A percentile compares a stretch with the other conserved stretches of the same genome.
Conservation (phyloP, 2,113 vertebrate species). For the Hassar affinis region DNA sequence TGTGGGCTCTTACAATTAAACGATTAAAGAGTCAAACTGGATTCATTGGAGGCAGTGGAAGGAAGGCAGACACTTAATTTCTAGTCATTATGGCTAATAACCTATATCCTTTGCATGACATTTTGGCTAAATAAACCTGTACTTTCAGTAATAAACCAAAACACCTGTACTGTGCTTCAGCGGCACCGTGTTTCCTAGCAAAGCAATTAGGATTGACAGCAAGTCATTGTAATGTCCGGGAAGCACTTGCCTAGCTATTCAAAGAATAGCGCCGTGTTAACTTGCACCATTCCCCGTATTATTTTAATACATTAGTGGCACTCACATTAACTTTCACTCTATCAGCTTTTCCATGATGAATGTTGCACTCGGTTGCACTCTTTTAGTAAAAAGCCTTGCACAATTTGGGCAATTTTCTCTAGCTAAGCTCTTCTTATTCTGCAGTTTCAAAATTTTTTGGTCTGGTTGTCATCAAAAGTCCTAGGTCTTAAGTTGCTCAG, state of each 20-base stretch:
- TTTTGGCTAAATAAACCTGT: constrained; percentile 12
- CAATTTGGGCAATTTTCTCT: background rate
- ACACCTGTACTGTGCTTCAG: background rate
- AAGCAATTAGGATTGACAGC: background rate
- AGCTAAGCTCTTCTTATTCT: background rate
- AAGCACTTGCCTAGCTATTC: background rate
- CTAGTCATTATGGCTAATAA: background rate
- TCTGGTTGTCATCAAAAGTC: no score
- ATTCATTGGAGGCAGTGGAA: background rate
- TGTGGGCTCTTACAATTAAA: no score
- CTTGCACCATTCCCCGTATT: background rate
- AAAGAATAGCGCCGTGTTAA: background rate
- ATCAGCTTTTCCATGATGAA: background rate
- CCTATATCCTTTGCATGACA: constrained; percentile 7
- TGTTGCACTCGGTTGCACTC: background rate
- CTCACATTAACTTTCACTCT: background rate
- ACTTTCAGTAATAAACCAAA: constrained; percentile 6
- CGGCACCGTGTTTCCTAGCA: background rate
- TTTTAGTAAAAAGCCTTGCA: background rate
- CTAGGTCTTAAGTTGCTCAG: background rate
- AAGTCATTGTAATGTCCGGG: background rate
- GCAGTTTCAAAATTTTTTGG: background rate
- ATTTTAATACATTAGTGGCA: background rate
- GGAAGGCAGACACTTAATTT: constrained; percentile 2
- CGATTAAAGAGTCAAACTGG: background rate